Conservation (phyloP, 1,140 invertebrate species). For the Drosophila guanche region DNA sequence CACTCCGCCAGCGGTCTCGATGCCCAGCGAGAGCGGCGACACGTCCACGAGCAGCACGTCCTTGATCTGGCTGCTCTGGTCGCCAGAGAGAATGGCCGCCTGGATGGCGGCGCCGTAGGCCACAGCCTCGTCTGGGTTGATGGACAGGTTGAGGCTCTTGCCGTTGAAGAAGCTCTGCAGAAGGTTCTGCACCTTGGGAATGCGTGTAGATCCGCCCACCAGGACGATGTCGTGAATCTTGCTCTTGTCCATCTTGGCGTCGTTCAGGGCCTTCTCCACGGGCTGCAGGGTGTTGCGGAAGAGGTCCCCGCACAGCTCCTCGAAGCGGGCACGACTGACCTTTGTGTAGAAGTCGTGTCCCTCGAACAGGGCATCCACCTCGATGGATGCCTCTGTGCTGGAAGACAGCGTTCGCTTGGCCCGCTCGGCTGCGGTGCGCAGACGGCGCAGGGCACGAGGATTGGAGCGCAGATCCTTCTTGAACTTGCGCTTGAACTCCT, state of each 20-base stretch:
- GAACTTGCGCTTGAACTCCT: conserved; percentile 92
- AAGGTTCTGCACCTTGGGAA: conserved; percentile 87
- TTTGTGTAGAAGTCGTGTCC: conserved; percentile 93
- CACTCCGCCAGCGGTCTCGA: conserved; percentile 86
- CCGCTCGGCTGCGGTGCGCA: conserved; percentile 89
- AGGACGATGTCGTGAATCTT: conserved; percentile 87
- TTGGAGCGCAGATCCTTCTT: conserved; percentile 91
- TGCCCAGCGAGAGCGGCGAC: conserved; percentile 85
- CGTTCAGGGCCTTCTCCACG: conserved; percentile 89
- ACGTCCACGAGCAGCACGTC: conserved; percentile 85
- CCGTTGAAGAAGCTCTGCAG: conserved; percentile 87
- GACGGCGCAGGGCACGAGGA: conserved; percentile 89
- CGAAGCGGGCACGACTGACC: conserved; percentile 91
- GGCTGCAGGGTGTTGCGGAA: conserved; percentile 88
- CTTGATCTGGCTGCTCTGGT: conserved; percentile 83
- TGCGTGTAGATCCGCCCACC: conserved; percentile 87
- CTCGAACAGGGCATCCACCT: conserved; percentile 89
- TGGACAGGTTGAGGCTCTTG: conserved; percentile 87
- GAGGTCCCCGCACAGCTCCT: conserved; percentile 93
- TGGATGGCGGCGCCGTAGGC: conserved; percentile 89
- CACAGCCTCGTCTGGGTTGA: conserved; percentile 91
- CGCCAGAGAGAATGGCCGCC: conserved; percentile 89
- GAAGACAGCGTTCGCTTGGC: conserved; percentile 88
- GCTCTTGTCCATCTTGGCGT: conserved; percentile 89
- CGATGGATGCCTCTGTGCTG: conserved; percentile 87